Evolutionary conservation across 2,113 vertebrate genomes (phyloP), one percentile per base, ranked within the genome.

Genomic region (Cyanoderma ruficeps): DNA sequence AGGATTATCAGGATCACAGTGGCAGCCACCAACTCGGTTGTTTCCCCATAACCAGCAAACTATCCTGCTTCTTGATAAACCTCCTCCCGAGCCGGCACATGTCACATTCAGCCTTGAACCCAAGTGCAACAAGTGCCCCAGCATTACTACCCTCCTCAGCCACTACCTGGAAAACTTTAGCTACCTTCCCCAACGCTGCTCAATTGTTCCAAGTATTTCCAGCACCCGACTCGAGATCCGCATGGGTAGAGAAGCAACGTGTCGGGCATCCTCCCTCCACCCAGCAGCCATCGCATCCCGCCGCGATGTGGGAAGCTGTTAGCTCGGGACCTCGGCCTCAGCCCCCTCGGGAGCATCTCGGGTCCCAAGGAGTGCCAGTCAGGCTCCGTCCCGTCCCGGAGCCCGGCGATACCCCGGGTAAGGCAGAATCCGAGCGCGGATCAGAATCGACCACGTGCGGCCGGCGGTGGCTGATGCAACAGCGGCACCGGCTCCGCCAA

Each of bases 391-490:
- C 44, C 21, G 7, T 39, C 39, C 33, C 15, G 33, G 35, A 70
- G 41, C 19, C 23, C 15, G 7, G 47, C 3, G 13, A 21, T 47
- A 33, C 9, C 24, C 35, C 5, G 12, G 11, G 5, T 10, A 6
- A 0, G 33, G 60, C 33, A 59, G 28, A 25, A 39, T 1, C 8
- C 8, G 16, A 33, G 39, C 24, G 9, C 4, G 25, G 18, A 0
- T 52, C 14, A 21, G 24, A 7, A 23, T 9, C 7, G 7, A 20
- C 94, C 91, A 92, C 74, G 80, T 75, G 90, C 6, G 17, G 16
- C 24, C 3, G 10, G 27, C 7, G 20, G 55, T 15, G 77, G 94
- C 56, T 96, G 93, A 93, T 89, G 90, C 80, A 94, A 94, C 56
- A 30, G 27, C 23, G 7, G 41, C 41, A 44, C 50, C 20, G 35